These are phyloP conservation scores for Magallana gigas DNA, from an alignment of 1,140 invertebrate genomes.

Conservation along the genomic window DNA sequence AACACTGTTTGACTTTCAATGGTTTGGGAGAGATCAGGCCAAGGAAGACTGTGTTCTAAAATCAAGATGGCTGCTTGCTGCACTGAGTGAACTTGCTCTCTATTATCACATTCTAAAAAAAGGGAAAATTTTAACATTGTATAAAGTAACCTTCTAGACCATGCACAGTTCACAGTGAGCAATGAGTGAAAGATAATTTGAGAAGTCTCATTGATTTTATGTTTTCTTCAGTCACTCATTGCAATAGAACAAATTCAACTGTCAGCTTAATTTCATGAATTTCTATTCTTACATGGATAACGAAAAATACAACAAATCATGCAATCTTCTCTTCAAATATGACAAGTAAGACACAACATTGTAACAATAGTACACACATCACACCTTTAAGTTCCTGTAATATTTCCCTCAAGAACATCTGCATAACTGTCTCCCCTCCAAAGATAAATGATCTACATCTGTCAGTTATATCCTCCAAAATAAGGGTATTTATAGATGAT, in stretches of 20 bases:
- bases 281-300: background rate
- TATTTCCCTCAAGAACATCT: background rate
- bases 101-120: background rate
- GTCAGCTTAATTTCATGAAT: background rate
- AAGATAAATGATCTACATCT: background rate
- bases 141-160: background rate
- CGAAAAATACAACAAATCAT: too few species aligned
- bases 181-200: background rate
- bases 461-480: background rate
- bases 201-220: too few species aligned
- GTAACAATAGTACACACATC: too few species aligned
- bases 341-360: too few species aligned
- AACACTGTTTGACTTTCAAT: background rate
- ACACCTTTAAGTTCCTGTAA: background rate
- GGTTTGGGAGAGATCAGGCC: background rate
- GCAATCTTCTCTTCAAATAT: too few species aligned
- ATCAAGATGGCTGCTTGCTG: conserved; percentile 14
- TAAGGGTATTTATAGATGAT: background rate
- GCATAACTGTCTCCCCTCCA: background rate
- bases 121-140: background rate
- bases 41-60: background rate
- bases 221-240: background rate
- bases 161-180: background rate
- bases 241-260: background rate
- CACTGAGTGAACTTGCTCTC: background rate